Base-by-base conservation (phyloP, 2,797 vertebrate species). In the Trachops cirrhosus region DNA sequence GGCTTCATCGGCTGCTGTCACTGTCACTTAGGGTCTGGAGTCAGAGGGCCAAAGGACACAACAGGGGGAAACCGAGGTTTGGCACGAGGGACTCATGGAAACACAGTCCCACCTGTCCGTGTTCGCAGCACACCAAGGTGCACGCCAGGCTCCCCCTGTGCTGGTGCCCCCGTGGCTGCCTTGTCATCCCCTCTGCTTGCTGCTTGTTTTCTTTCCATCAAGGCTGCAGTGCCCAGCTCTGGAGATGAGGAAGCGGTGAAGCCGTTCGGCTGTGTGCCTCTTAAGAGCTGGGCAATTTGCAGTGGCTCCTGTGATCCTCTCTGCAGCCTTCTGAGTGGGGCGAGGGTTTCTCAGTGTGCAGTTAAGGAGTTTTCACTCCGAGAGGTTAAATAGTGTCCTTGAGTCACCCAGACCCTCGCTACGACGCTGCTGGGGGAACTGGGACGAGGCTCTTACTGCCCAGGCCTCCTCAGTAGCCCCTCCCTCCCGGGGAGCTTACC, bases 151-250 rank as follows among this genome's bases (percentile, higher is more conserved):
- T 52, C 15, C 46, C 22, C 0, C 0, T 29, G 19, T 21, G 59
- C 79, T 6, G 0, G 0, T 6, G 46, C 1, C n/a, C 44, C 19
- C 1, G 24, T 52, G 54, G 54, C 41, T 16, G 29, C 19, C 34
- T 34, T 8, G 5, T 11, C 18, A 37, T 24, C 29, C n/a, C 22
- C 41, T 70, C 52, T 22, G 18, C 79, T 8, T 29, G 24, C 19
- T n/a, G 3, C 41, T 78, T 19, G 2, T n/a, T 19, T 48, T 4
- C 19, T 29, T 50, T 24, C 19, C 14, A 18, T 9, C 21, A 1
- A 44, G n/a, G 52, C 18, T 3, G 21, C 26, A 22, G 75, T 24
- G 46, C 18, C 57, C 12, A 18, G 32, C 50, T 44, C 90, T 54
- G 48, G 62, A 82, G 50, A 54, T 14, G 34, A 29, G 18, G 9